Evolutionary conservation across 2,797 vertebrate genomes (phyloP).

Genomic region (Aplochiton taeniatus): DNA sequence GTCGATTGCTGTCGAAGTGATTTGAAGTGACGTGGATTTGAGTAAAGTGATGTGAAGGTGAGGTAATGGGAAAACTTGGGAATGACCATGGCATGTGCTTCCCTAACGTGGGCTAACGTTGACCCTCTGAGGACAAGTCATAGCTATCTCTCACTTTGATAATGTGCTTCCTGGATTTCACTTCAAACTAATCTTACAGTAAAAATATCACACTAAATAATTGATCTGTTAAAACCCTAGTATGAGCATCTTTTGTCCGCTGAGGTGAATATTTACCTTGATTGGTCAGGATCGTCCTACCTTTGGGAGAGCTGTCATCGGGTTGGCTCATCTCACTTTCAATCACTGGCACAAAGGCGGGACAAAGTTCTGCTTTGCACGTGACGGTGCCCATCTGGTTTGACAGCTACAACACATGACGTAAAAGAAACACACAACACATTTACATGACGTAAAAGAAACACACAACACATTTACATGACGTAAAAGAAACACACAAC

Average conservation of each 20-base stretch:
- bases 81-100: conserved; percentile 68
- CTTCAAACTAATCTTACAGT: too few relatives aligned
- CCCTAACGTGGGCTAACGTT: conserved; percentile 16
- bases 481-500: too few relatives aligned
- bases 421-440: too few relatives aligned
- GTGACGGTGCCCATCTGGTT: conserved; percentile 89
- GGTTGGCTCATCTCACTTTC: conserved; percentile 71
- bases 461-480: too few relatives aligned
- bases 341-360: conserved; percentile 69
- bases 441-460: too few relatives aligned
- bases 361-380: conserved; percentile 83
- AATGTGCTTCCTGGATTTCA: too few relatives aligned
- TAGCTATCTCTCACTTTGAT: too few relatives aligned
- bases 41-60: conserved; percentile 21
- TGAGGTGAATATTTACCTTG: conserved; percentile 48
- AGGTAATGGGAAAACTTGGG: conserved; percentile 32
- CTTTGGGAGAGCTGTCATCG: conserved; percentile 86
- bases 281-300: conserved; percentile 72
- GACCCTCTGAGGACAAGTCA: neutral
- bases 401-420: conserved; percentile 74
- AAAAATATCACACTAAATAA: too few relatives aligned
- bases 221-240: too few relatives aligned
- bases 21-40: conserved; percentile 16
- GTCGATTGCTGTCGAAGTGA: neutral
- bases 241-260: too few relatives aligned